A percentile compares a stretch with the other conserved stretches of the same genome.
Conservation (phyloP, 2,113 vertebrate genomes). For the Boleophthalmus pectinirostris region DNA sequence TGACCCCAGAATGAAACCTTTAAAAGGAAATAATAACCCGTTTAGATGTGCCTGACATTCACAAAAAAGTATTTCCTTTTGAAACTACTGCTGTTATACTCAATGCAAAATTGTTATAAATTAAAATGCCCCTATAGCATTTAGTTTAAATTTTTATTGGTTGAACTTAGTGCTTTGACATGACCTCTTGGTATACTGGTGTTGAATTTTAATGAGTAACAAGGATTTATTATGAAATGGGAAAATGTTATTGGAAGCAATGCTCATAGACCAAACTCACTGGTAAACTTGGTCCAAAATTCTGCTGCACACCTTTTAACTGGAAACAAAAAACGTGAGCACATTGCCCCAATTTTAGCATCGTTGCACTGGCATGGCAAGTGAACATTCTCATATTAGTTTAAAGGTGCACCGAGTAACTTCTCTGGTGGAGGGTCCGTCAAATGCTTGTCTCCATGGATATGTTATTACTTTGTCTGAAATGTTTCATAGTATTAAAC, state of each 20-base stretch:
- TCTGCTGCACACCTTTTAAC: too few species aligned
- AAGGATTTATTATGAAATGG: neutral
- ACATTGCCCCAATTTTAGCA: too few species aligned
- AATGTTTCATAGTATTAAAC: too few species aligned
- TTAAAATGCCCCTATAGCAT: constrained; percentile 9
- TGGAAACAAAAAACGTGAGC: too few species aligned
- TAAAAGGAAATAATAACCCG: constrained; percentile 14
- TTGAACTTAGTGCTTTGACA: neutral
- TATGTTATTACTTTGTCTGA: too few species aligned
- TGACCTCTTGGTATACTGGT: constrained; percentile 1
- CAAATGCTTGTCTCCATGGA: too few species aligned
- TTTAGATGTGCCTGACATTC: constrained; percentile 23
- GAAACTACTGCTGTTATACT: neutral
- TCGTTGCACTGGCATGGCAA: too few species aligned
- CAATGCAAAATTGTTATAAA: constrained; percentile 8
- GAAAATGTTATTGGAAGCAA: neutral
- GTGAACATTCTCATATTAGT: too few species aligned
- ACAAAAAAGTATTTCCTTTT: constrained; percentile 12
- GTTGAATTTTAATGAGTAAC: neutral
- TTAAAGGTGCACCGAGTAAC: too few species aligned
- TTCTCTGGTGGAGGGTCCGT: too few species aligned
- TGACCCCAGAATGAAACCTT: constrained; percentile 3
- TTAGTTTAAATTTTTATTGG: neutral
- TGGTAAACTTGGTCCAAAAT: too few species aligned
- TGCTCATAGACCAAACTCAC: neutral